Percentiles rank a stretch among this genome's conserved stretches.
Evolutionary conservation across 2,113 vertebrate species (phyloP).

Genomic region (Ammodytes marinus): DNA sequence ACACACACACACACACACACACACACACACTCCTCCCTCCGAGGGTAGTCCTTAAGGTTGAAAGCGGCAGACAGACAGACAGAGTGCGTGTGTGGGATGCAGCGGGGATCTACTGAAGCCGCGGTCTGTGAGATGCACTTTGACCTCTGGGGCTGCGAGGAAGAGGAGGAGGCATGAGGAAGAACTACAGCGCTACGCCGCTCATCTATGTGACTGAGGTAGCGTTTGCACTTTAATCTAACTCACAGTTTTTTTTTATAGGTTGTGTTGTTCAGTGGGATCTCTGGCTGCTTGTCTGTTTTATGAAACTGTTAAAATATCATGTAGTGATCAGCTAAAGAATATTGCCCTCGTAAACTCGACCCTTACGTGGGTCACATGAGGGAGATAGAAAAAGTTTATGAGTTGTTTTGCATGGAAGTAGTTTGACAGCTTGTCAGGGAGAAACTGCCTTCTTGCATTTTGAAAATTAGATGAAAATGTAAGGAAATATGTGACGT

Average conservation of each 20-base stretch:
- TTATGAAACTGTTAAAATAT: constrained; percentile 9
- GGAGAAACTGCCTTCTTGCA: no score
- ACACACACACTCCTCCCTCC: constrained; percentile 10
- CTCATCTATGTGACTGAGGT: constrained; percentile 82
- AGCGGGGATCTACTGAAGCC: constrained; percentile 22
- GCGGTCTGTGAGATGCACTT: constrained; percentile 48
- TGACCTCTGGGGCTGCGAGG: constrained; percentile 68
- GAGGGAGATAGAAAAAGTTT: not conserved
- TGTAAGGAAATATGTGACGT: no score
- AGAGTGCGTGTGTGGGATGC: constrained; percentile 24
- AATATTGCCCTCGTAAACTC: not conserved
- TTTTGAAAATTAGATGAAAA: no score
- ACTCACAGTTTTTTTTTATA: constrained; percentile 7
- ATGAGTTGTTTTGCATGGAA: not conserved
- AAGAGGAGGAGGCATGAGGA: constrained; percentile 78
- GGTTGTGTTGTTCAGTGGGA: no score
- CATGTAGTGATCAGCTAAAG: constrained; percentile 15
- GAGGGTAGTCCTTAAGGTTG: constrained; percentile 45
- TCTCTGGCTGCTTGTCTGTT: not conserved
- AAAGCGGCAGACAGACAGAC: constrained; percentile 49
- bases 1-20: not conserved
- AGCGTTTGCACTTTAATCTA: constrained; percentile 38
- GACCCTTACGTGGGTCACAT: not conserved
- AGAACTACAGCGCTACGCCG: constrained; percentile 73
- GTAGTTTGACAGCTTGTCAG: not conserved